Percentiles rank a stretch among this genome's conserved stretches.
phyloP scores from a whole-genome alignment of 2,113 vertebrate genomes.

The Crotophaga sulcirostris region DNA sequence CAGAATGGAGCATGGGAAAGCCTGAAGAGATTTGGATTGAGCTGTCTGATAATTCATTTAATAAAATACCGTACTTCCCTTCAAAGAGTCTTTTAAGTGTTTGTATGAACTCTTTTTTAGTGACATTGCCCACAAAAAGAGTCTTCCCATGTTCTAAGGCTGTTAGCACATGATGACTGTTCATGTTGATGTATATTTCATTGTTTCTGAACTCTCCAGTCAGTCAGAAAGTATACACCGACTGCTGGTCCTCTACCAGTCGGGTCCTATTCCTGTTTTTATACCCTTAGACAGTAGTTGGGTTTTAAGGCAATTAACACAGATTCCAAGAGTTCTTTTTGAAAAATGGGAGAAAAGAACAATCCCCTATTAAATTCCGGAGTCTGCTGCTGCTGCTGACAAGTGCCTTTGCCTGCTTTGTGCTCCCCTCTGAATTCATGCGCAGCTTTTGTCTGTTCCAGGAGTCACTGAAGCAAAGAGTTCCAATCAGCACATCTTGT shows the following conservation, averaged over 20 bases:
- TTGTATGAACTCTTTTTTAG: neutral
- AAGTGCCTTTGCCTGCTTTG: neutral
- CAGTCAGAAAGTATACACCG: neutral
- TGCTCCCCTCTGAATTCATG: neutral
- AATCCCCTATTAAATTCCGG: slow-evolving; percentile 6
- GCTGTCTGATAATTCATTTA: neutral
- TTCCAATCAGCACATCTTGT: slow-evolving; percentile 48
- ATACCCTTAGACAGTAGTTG: neutral
- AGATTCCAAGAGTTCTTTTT: slow-evolving; percentile 39
- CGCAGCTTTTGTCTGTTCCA: neutral
- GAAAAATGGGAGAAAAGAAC: slow-evolving; percentile 14
- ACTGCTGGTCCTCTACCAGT: neutral
- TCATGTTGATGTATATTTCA: neutral
- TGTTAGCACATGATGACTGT: neutral
- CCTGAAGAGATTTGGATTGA: neutral
- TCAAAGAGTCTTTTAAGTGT: neutral
- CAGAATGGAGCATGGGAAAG: neutral
- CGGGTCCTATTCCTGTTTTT: neutral
- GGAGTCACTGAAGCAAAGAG: slow-evolving; percentile 52
- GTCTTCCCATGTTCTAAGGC: neutral
- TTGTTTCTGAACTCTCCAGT: neutral
- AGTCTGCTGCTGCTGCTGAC: slow-evolving; percentile 19
- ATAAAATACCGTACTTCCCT: neutral
- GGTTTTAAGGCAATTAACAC: neutral
- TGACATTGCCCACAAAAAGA: neutral